Evolutionary conservation across 1,140 invertebrate genomes (phyloP), one percentile per base, ranked within the genome.

Genomic region (Coelopa frigida): DNA sequence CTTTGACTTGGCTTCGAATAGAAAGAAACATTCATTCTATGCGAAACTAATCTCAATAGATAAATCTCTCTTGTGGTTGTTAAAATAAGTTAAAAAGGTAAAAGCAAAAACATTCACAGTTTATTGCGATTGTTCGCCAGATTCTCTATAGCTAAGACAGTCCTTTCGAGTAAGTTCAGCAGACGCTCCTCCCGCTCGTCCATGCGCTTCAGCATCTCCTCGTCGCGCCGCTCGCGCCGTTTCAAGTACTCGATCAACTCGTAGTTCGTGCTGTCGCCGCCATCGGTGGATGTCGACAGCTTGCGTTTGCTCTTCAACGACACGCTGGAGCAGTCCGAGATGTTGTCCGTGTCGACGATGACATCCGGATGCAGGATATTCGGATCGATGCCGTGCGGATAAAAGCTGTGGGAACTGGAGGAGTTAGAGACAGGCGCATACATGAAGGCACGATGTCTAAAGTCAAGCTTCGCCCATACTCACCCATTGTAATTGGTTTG

Each of bases 241-340:
- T 68, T 68, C 12, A 68, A 52, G 51, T 68, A 68, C 51, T 68
- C 64, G 15, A 68, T 68, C 5, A 68, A 49, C 49, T 68, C 64
- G 32, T 68, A 68, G 38, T 68, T 68, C 33, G 64, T 68, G 42
- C 64, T 68, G n/a, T 68, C 64, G 20, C 36, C 50, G 22, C 60
- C 63, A 27, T 61, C 61, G 0, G 64, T 65, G 5, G 64, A 68
- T 2, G 61, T 68, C 37, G 64, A 68, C 37, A 64, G 17, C 39
- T 68, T 68, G 5, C 64, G 58, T 32, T 65, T 61, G 26, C 54
- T 65, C 45, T 63, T 62, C 23, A 59, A 32, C 7, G 65, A 59
- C 4, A 57, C 59, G 33, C 56, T 65, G 15, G 38, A 44, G 51
- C 61, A 65, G 35, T 68, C 64, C n/a, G 64, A 61, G 0, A 68